Conservation (phyloP, 2,797 vertebrate species). For the Galago senegalensis region DNA sequence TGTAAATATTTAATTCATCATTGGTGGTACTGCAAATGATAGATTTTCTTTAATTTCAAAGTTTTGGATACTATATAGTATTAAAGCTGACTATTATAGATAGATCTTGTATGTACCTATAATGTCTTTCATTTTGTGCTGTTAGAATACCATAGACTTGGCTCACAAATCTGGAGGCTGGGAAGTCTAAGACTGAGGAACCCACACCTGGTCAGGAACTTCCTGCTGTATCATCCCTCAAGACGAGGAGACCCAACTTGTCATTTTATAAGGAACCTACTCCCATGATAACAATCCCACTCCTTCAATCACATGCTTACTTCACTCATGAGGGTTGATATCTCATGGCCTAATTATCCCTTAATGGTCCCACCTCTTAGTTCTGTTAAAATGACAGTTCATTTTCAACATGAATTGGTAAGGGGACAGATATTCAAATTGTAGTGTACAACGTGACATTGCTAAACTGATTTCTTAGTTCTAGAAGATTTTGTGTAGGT, state of each 20-base stretch:
- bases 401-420: neutral
- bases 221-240: neutral
- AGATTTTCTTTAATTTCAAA: neutral
- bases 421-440: neutral
- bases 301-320: neutral
- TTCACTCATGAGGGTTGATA: neutral
- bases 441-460: neutral
- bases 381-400: neutral
- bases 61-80: neutral
- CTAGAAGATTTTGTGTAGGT: neutral
- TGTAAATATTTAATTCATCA: neutral
- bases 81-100: neutral
- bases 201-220: neutral
- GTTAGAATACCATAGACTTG: neutral
- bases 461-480: neutral
- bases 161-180: neutral
- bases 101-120: neutral
- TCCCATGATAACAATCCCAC: neutral
- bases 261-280: neutral
- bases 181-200: neutral
- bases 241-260: neutral
- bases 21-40: neutral
- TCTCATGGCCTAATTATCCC: neutral
- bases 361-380: neutral
- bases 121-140: neutral